Evolutionary conservation across 2,797 vertebrate genomes (phyloP).

Genomic region (Prionace glauca): DNA sequence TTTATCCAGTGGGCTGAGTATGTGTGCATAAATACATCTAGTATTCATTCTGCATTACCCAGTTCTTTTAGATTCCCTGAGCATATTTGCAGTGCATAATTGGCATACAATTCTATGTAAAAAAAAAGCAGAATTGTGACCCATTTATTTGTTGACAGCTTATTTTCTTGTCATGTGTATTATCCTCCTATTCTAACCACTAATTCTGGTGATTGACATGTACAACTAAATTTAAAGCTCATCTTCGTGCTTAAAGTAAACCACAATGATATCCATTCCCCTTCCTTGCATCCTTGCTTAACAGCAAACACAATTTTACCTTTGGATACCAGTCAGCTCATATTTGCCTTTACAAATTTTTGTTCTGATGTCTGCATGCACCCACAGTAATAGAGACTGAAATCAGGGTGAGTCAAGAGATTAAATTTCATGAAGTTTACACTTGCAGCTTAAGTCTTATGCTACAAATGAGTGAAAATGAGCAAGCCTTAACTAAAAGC

Average conservation of each 20-base stretch:
- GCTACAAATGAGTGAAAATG: background rate
- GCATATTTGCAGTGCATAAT: background rate
- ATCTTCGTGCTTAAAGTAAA: background rate
- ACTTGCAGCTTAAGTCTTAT: background rate
- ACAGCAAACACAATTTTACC: background rate
- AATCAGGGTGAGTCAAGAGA: background rate
- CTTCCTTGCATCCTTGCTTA: background rate
- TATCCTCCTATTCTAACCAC: background rate
- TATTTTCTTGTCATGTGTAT: background rate
- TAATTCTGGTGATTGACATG: background rate
- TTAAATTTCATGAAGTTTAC: background rate
- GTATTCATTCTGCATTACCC: background rate
- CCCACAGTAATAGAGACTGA: background rate
- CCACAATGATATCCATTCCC: background rate
- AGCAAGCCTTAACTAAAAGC: background rate
- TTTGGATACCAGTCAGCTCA: background rate
- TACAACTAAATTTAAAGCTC: background rate
- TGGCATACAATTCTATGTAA: background rate
- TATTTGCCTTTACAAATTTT: background rate
- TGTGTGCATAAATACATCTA: background rate
- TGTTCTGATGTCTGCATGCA: background rate
- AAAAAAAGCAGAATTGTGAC: background rate
- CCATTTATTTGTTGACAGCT: background rate
- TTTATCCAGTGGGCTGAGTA: background rate
- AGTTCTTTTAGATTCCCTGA: background rate